phyloP scores from a whole-genome alignment of 1,140 invertebrate species.

The Formica exsecta region DNA sequence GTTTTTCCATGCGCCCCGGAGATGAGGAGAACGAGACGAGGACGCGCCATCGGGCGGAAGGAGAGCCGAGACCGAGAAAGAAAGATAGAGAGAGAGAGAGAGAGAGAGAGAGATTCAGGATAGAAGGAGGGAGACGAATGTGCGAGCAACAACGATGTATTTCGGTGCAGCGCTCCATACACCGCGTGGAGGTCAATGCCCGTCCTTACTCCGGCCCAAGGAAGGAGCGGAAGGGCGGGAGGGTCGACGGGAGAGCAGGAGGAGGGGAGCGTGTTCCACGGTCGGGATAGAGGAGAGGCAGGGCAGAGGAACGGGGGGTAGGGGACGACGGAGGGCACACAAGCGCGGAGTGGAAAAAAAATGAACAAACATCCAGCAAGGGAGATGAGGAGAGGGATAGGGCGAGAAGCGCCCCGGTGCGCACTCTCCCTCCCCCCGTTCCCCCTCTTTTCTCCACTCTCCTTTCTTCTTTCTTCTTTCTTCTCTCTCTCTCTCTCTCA shows the following conservation, averaged over 20 bases:
- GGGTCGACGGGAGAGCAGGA: conserved; percentile 62
- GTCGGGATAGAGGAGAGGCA: conserved; percentile 23
- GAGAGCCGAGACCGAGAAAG: conserved; percentile 19
- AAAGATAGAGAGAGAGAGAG: conserved; percentile 11
- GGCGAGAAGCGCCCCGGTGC: conserved; percentile 34
- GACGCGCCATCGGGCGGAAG: conserved; percentile 54
- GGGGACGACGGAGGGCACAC: conserved; percentile 72
- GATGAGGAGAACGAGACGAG: conserved; percentile 13
- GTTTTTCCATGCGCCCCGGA: conserved; percentile 67
- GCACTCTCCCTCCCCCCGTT: background rate
- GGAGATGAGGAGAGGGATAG: conserved; percentile 51
- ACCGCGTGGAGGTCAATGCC: conserved; percentile 86
- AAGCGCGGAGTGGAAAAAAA: conserved; percentile 75
- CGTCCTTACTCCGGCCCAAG: conserved; percentile 86
- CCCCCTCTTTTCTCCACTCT: background rate
- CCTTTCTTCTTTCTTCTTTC: background rate
- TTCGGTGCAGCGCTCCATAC: conserved; percentile 85
- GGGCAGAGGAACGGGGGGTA: conserved; percentile 71
- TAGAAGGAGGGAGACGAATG: conserved; percentile 78
- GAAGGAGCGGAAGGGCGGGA: conserved; percentile 77
- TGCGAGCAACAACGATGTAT: conserved; percentile 85
- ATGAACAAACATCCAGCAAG: conserved; percentile 77
- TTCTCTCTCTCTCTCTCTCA: conserved; percentile 22
- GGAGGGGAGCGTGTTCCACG: conserved; percentile 71
- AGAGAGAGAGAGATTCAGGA: conserved; percentile 41